phyloP scores from a whole-genome alignment of 2,888 invertebrate genomes.

The Parascotia fuliginaria region DNA sequence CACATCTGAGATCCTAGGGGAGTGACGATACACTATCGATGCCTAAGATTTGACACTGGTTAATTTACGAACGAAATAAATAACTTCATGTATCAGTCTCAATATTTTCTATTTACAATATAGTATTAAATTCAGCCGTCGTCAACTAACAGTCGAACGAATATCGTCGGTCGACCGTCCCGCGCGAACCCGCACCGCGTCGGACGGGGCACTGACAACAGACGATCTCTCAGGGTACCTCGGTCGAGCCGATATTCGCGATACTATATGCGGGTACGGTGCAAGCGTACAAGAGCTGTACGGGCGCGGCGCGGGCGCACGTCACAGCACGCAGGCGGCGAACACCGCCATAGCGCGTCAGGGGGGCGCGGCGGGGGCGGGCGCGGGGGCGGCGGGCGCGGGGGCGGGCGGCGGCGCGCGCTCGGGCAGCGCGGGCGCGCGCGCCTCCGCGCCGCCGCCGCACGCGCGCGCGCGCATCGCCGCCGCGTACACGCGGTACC shows the following conservation, averaged over 20 bases:
- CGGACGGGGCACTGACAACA: no score
- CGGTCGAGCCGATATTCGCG: slow-evolving; percentile 63
- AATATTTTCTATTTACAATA: slow-evolving; percentile 82
- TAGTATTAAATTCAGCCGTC: slow-evolving; percentile 73
- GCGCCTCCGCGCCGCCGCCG: slow-evolving; percentile 71
- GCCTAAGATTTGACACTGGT: slow-evolving; percentile 81
- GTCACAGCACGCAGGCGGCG: slow-evolving; percentile 92
- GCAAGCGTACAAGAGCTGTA: slow-evolving; percentile 60
- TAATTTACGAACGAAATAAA: slow-evolving; percentile 82
- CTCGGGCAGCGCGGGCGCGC: slow-evolving; percentile 88
- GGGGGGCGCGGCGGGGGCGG: slow-evolving; percentile 48
- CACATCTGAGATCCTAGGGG: slow-evolving; percentile 73
- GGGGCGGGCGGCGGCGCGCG: slow-evolving; percentile 77
- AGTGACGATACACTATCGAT: slow-evolving; percentile 64
- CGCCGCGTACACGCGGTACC: slow-evolving; percentile 93
- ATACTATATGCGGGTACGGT: slow-evolving; percentile 57
- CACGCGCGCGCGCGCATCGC: slow-evolving; percentile 89
- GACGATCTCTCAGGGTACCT: slow-evolving; percentile 60
- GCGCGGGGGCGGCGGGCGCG: slow-evolving; percentile 70
- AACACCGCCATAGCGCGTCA: slow-evolving; percentile 93
- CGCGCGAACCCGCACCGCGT: no score
- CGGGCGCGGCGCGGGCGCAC: slow-evolving; percentile 23
- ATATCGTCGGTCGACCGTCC: no score
- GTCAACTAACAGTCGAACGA: slow-evolving; percentile 55
- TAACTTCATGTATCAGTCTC: slow-evolving; percentile 84